Evolutionary conservation across 2,797 vertebrate species (phyloP), one percentile per base, ranked within the genome.

Genomic region (Falco novaeseelandiae): DNA sequence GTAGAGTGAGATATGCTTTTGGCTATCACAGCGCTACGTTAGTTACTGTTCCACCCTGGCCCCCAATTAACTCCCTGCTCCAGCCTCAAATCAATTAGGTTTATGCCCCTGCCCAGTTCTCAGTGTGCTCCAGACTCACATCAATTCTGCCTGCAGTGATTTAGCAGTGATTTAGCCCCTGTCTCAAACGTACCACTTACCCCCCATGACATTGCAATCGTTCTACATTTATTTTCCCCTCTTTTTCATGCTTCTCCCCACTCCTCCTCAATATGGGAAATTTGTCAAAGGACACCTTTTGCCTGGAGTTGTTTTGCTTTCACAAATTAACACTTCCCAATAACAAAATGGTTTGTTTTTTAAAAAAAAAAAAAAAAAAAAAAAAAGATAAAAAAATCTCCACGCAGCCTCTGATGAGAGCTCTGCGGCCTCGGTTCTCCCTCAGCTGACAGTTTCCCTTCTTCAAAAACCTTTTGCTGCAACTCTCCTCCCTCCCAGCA

Each of bases 101-200:
- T 97, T 96, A 96, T 96, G 96, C 95, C 95, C 95, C 96, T 97
- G 96, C 95, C 96, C 96, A 78, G 95, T 96, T 97, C 96, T 96
- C 95, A 88, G 94, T 94, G 87, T 95, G 96, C 87, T 96, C 82
- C 91, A 96, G 84, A 72, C 96, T 97, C 95, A 96, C 96, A 96
- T 97, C 96, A 96, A 95, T 97, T 97, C 94, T 74, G 96, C 96
- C 96, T 96, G 96, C 96, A 96, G 96, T 97, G 96, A 97, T 96
- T 97, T 97, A 96, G 90, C 91, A 93, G 96, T 97, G 96, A 97
- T 96, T 97, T 97, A 97, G 96, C 92, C 96, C 96, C 95, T 96
- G 94, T 96, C 96, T 97, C 95, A 85, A 96, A 94, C 6, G 12
- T 89, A 95, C 94, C 94, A 95, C 96, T 97, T 96, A 96, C 96